Conservation (phyloP, 1,140 invertebrate species). For the Bombus difficillimus region DNA sequence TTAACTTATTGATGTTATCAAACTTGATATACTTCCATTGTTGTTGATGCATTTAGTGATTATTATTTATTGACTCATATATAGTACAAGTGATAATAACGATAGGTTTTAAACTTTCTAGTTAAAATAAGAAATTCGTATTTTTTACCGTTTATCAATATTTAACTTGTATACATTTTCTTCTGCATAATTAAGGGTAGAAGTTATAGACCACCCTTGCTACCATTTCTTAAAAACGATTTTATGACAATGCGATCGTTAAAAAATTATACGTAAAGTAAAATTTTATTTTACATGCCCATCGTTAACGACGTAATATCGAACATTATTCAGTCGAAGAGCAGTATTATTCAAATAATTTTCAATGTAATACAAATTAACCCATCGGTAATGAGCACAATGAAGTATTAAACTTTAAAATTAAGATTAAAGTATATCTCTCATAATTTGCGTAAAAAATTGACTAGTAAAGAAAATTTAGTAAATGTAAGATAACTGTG, state of each 20-base stretch:
- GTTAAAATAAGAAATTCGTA: conserved; percentile 57
- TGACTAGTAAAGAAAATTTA: conserved; percentile 6
- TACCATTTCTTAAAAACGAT: conserved; percentile 34
- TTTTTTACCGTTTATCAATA: conserved; percentile 50
- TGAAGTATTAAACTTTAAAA: conserved; percentile 28
- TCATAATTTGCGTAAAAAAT: conserved; percentile 21
- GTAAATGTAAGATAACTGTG: conserved; percentile 34
- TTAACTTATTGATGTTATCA: conserved; percentile 39
- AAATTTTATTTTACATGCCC: conserved; percentile 39
- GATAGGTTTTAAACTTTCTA: conserved; percentile 64
- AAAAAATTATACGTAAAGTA: conserved; percentile 12
- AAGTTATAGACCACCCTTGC: conserved; percentile 14
- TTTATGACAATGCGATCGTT: conserved; percentile 19
- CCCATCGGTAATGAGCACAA: conserved; percentile 29
- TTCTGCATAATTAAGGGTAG: conserved; percentile 33
- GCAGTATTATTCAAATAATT: conserved; percentile 50
- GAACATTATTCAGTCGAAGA: conserved; percentile 4
- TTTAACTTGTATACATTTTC: conserved; percentile 49
- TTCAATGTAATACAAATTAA: conserved; percentile 1
- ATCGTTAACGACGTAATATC: conserved; percentile 23
- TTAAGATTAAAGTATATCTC: conserved; percentile 13
- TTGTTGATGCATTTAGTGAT: conserved; percentile 57
- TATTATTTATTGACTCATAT: conserved; percentile 51
- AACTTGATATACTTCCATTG: conserved; percentile 53
- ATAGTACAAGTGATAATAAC: conserved; percentile 56